These are phyloP conservation scores for Anoplopoma fimbria DNA, from an alignment of 2,113 vertebrate genomes.

Conservation along the genomic window DNA sequence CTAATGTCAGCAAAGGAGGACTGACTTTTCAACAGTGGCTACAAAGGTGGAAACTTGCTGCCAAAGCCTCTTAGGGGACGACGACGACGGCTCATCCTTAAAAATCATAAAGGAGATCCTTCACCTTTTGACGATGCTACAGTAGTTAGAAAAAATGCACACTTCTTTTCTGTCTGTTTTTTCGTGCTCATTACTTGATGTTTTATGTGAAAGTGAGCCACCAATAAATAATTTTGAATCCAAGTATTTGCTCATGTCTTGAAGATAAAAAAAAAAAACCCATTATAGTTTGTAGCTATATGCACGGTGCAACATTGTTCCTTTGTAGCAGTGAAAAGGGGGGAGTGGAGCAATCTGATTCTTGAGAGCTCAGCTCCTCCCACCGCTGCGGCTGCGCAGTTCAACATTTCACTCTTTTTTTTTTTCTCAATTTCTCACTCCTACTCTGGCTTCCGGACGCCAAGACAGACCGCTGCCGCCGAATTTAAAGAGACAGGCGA, in stretches of 20 bases:
- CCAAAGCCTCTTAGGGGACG: slow-evolving; percentile 55
- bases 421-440: slow-evolving; percentile 64
- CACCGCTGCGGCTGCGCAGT: slow-evolving; percentile 74
- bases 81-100: background rate
- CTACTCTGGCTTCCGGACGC: slow-evolving; percentile 86
- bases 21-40: slow-evolving; percentile 85
- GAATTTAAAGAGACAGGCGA: slow-evolving; percentile 89
- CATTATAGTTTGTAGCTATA: slow-evolving; percentile 19
- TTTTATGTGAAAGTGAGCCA: slow-evolving; percentile 11
- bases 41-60: slow-evolving; percentile 83
- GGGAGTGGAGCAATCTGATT: slow-evolving; percentile 77
- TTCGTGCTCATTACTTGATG: background rate
- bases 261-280: no score
- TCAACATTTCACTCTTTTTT: slow-evolving; percentile 57
- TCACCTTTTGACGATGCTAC: slow-evolving; percentile 21
- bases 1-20: slow-evolving; percentile 75
- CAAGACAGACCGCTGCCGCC: slow-evolving; percentile 85
- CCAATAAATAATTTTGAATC: slow-evolving; percentile 48
- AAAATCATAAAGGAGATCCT: background rate
- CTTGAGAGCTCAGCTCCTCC: slow-evolving; percentile 72
- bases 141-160: background rate
- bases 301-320: slow-evolving; percentile 50
- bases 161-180: no score
- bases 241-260: background rate
- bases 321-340: slow-evolving; percentile 81